Percentiles rank a stretch among this genome's conserved stretches.
Conservation (phyloP, 2,797 vertebrate species). For the Helostoma temminkii region DNA sequence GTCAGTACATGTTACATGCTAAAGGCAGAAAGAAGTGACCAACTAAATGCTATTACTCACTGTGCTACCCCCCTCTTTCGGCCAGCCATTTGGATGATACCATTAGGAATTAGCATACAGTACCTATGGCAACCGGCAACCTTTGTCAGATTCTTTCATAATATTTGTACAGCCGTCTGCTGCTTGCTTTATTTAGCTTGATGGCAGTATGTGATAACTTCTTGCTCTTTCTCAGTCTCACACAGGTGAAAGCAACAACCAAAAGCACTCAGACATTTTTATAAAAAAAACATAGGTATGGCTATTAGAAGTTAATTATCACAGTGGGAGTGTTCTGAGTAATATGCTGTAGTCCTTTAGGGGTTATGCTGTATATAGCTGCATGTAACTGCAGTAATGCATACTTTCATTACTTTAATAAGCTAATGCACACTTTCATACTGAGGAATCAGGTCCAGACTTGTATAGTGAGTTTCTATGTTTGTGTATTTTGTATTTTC, state of each 20-base stretch:
- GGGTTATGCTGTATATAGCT: not conserved
- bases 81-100: slow-evolving; percentile 72
- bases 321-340: slow-evolving; percentile 26
- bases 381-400: not conserved
- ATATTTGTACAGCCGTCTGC: slow-evolving; percentile 85
- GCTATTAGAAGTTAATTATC: slow-evolving; percentile 40
- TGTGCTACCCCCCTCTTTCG: slow-evolving; percentile 42
- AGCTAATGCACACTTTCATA: not conserved
- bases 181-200: slow-evolving; percentile 80
- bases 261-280: slow-evolving; percentile 40
- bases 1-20: slow-evolving; percentile 38
- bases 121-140: slow-evolving; percentile 88
- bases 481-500: slow-evolving; percentile 12
- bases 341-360: slow-evolving; percentile 9
- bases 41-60: slow-evolving; percentile 70
- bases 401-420: slow-evolving; percentile 13
- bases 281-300: slow-evolving; percentile 10
- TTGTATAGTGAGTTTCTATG: slow-evolving; percentile 5
- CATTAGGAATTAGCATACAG: slow-evolving; percentile 87
- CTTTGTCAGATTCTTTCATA: slow-evolving; percentile 86
- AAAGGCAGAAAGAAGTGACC: slow-evolving; percentile 77
- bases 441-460: no score
- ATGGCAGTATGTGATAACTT: slow-evolving; percentile 74
- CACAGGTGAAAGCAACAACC: slow-evolving; percentile 54
- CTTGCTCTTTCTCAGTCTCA: slow-evolving; percentile 53